phyloP scores from a whole-genome alignment of 1,140 invertebrate genomes.

The Drosophila takahashii region DNA sequence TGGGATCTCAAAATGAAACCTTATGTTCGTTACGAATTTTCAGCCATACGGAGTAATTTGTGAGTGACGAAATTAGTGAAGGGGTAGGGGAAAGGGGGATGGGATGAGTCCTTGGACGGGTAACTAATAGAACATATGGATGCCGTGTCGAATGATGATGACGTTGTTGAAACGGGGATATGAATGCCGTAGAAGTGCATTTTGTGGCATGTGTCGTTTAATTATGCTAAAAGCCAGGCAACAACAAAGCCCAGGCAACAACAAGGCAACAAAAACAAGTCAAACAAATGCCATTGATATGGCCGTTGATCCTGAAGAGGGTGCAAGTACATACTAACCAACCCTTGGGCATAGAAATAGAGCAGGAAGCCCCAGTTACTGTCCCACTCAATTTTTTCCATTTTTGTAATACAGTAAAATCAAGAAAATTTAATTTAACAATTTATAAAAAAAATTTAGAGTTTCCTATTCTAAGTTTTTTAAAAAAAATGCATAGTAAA shows the following conservation, averaged over 20 bases:
- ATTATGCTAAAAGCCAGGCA: slow-evolving; percentile 81
- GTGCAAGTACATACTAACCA: slow-evolving; percentile 44
- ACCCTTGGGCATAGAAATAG: slow-evolving; percentile 54
- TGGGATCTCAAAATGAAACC: slow-evolving; percentile 61
- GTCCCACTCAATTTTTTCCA: slow-evolving; percentile 19
- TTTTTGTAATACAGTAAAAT: neutral
- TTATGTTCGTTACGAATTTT: slow-evolving; percentile 69
- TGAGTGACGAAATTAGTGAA: slow-evolving; percentile 26
- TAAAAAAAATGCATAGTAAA: no score
- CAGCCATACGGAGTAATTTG: slow-evolving; percentile 53
- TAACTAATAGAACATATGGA: slow-evolving; percentile 76
- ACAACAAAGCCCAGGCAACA: slow-evolving; percentile 45
- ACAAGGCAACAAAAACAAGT: slow-evolving; percentile 51
- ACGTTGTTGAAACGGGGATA: slow-evolving; percentile 33
- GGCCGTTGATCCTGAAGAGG: slow-evolving; percentile 55
- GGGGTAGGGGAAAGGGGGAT: neutral
- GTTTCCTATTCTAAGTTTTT: no score
- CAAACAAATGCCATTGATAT: slow-evolving; percentile 75
- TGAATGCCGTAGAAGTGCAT: slow-evolving; percentile 77
- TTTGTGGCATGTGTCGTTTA: slow-evolving; percentile 84
- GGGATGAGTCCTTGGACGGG: neutral
- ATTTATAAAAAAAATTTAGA: no score
- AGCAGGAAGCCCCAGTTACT: slow-evolving; percentile 14
- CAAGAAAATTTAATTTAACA: neutral
- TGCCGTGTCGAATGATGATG: slow-evolving; percentile 68